Conservation (phyloP, 2,113 vertebrate species). For the Eonycteris spelaea region DNA sequence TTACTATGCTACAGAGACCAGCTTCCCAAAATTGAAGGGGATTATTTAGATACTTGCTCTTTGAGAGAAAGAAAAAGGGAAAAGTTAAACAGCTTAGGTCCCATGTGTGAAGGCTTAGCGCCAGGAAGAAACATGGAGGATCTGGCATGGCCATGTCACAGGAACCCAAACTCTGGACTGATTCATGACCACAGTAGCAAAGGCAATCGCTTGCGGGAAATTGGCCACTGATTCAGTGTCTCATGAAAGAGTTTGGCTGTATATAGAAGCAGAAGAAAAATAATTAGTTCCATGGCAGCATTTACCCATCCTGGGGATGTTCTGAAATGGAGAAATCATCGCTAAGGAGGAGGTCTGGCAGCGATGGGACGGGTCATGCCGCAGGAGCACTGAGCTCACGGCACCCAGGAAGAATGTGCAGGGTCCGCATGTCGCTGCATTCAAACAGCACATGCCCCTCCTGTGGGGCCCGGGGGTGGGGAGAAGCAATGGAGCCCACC, state of each 20-base stretch:
- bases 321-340: neutral
- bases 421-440: accelerated
- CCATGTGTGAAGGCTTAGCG: neutral
- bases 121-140: neutral
- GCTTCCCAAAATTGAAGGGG: neutral
- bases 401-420: neutral
- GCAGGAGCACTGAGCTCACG: accelerated
- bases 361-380: neutral
- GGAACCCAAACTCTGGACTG: neutral
- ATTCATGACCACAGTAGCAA: neutral
- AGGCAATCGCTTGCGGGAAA: neutral
- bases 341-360: neutral
- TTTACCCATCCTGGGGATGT: neutral
- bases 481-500: neutral
- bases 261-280: neutral
- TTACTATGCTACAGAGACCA: neutral
- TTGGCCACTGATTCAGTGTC: neutral
- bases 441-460: neutral
- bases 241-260: neutral
- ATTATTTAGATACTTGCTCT: neutral
- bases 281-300: neutral
- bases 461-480: neutral
- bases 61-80: neutral
- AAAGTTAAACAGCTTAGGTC: neutral
- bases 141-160: neutral